Conservation (phyloP, 2,888 invertebrate species). For the Dorcus hopei region DNA sequence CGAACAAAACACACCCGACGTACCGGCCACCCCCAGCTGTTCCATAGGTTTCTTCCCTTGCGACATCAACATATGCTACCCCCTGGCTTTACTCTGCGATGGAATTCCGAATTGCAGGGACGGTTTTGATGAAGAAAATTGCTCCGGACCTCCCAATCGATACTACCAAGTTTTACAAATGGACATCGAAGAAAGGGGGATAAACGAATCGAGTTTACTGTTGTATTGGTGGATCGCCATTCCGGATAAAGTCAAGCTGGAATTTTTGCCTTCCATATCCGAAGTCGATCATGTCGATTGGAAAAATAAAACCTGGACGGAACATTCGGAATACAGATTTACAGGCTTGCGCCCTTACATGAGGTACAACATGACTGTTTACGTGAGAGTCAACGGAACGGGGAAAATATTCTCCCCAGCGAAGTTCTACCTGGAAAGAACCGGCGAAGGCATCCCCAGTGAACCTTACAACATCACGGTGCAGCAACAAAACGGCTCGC, state of each 20-base stretch:
- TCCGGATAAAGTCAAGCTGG: slow-evolving; percentile 49
- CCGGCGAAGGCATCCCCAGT: slow-evolving; percentile 55
- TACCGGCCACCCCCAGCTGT: slow-evolving; percentile 52
- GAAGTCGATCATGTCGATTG: slow-evolving; percentile 56
- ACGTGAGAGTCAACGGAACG: slow-evolving; percentile 60
- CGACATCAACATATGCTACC: slow-evolving; percentile 60
- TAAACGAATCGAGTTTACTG: slow-evolving; percentile 61
- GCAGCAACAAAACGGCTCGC: slow-evolving; percentile 60
- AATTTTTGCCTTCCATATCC: slow-evolving; percentile 68
- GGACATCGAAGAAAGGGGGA: slow-evolving; percentile 60
- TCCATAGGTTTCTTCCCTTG: slow-evolving; percentile 55
- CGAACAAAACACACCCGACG: slow-evolving; percentile 38
- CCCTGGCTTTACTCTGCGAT: slow-evolving; percentile 63
- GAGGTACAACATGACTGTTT: slow-evolving; percentile 77
- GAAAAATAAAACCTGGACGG: slow-evolving; percentile 63
- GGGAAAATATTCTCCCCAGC: slow-evolving; percentile 61
- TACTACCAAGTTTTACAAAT: slow-evolving; percentile 54
- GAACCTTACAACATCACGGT: slow-evolving; percentile 66
- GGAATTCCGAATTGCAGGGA: slow-evolving; percentile 69
- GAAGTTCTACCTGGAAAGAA: slow-evolving; percentile 47
- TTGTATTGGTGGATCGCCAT: slow-evolving; percentile 62
- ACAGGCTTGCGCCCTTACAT: slow-evolving; percentile 65
- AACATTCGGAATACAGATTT: slow-evolving; percentile 60
- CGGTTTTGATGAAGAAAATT: slow-evolving; percentile 70
- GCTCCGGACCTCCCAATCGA: slow-evolving; percentile 48